phyloP scores from a whole-genome alignment of 2,113 vertebrate species.

The Urocolius indicus region DNA sequence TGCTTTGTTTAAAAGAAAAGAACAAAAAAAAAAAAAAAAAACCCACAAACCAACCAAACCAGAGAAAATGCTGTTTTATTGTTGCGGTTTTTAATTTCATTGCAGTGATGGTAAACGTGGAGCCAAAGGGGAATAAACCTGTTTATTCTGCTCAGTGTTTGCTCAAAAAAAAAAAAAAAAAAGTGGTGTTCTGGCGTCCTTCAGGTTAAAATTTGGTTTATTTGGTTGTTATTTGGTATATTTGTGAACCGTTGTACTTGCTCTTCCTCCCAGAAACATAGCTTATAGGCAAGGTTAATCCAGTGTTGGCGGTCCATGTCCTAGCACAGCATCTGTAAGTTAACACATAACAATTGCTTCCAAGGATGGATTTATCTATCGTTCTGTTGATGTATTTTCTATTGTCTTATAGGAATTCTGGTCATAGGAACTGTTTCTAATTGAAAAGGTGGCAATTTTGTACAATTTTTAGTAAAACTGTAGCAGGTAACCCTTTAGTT shows the following conservation, averaged over 20 bases:
- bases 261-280: conserved; percentile 99
- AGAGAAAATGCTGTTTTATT: conserved; percentile 79
- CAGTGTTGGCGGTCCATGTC: conserved; percentile 97
- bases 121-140: conserved; percentile 77
- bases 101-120: conserved; percentile 76
- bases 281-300: conserved; percentile 99
- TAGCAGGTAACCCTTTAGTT: conserved; percentile 72
- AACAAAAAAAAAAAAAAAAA: conserved; percentile 31
- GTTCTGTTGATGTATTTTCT: conserved; percentile 83
- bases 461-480: conserved; percentile 71
- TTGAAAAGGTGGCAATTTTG: conserved; percentile 61
- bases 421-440: conserved; percentile 74
- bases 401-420: conserved; percentile 82
- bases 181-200: conserved; percentile 78
- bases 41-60: neutral
- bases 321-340: conserved; percentile 99
- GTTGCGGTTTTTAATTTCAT: conserved; percentile 79
- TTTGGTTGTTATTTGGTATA: conserved; percentile 82
- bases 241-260: conserved; percentile 99
- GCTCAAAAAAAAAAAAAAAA: too few species aligned
- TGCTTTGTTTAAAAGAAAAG: conserved; percentile 82
- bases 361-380: conserved; percentile 91
- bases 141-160: conserved; percentile 70
- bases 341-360: conserved; percentile 93
- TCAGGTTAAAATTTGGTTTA: conserved; percentile 80